Evolutionary conservation across 37 sponge, comb jelly and placozoan genomes (phyloP).

Genomic region (Ephydatia muelleri): DNA sequence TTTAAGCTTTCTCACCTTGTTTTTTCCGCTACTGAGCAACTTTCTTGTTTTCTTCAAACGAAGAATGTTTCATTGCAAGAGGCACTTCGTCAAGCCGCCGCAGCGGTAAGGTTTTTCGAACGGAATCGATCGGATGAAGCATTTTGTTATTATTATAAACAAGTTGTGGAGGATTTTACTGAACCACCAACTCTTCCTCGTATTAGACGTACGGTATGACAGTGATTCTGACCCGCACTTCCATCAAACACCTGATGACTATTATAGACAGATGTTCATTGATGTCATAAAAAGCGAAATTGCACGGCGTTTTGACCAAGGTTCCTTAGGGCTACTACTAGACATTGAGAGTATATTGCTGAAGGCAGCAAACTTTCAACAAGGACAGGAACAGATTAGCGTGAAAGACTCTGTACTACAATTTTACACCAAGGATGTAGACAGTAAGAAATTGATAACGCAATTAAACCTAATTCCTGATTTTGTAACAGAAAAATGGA

Average conservation of each 20-base stretch:
- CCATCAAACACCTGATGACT: slow-evolving; percentile 18
- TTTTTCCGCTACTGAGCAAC: slow-evolving; percentile 34
- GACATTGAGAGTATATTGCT: slow-evolving; percentile 32
- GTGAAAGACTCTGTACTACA: slow-evolving; percentile 13
- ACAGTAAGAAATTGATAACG: slow-evolving; percentile 2
- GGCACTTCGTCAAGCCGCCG: slow-evolving; percentile 19
- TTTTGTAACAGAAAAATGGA: slow-evolving; percentile 9
- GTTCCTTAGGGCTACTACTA: slow-evolving; percentile 2
- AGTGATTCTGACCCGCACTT: slow-evolving; percentile 5
- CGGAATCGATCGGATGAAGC: not conserved
- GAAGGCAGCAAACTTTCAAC: slow-evolving; percentile 18
- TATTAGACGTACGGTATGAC: not conserved
- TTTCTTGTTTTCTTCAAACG: slow-evolving; percentile 35
- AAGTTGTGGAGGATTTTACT: slow-evolving; percentile 19
- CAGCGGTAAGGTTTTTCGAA: not conserved
- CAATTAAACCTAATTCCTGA: slow-evolving; percentile 24
- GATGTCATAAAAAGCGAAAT: slow-evolving; percentile 26
- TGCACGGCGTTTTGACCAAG: slow-evolving; percentile 29
- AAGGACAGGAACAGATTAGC: not conserved
- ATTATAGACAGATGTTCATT: slow-evolving; percentile 26
- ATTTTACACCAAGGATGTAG: slow-evolving; percentile 20
- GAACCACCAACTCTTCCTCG: slow-evolving; percentile 18
- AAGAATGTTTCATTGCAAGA: slow-evolving; percentile 48
- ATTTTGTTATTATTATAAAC: slow-evolving; percentile 21
- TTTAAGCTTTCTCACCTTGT: slow-evolving; percentile 29